Evolutionary conservation across 2,113 vertebrate genomes (phyloP), one percentile per base, ranked within the genome.

Genomic region (Trematomus loennbergii): DNA sequence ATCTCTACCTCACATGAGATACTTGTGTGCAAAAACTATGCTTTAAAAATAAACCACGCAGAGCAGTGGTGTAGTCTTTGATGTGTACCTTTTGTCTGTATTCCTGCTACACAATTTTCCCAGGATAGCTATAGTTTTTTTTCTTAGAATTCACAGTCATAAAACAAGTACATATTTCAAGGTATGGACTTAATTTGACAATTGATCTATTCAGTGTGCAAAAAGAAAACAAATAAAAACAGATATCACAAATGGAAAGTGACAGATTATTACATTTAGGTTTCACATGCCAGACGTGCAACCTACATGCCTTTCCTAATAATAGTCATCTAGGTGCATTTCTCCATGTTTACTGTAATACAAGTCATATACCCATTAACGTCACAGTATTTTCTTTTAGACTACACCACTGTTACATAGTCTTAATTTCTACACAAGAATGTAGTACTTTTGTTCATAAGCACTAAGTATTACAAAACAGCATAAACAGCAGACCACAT

Each of bases 21-120:
- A 87, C 60, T 54, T 79, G 5, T 89, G 92, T 93, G 92, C 92
- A 92, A 93, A 92, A 78, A 50, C 67, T 80, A 82, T 88, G 87
- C 87, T 79, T 90, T 81, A 54, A 80, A 75, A 68, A 71, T 66
- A 75, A 75, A 73, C n/a, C 40, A 58, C 72, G 69, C 76, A 79
- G 48, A 87, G 71, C 74, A 71, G 54, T 79, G 69, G 70, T 83
- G 66, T 74, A 72, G 74, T 78, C 64, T 70, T 10, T 73, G 45
- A 29, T 65, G 45, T 64, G 46, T 29, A 76, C 40, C 15, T 63
- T 73, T 67, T 78, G 10, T n/a, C 60, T 78, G 9, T 29, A 22
- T 61, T 75, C 13, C 10, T 75, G 66, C 72, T 78, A 83, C 59
- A 84, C 68, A 81, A 87, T 29, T 13, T 67, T 57, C 69, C 29